phyloP scores from a whole-genome alignment of 2,113 vertebrate genomes.

The Lonchura striata region DNA sequence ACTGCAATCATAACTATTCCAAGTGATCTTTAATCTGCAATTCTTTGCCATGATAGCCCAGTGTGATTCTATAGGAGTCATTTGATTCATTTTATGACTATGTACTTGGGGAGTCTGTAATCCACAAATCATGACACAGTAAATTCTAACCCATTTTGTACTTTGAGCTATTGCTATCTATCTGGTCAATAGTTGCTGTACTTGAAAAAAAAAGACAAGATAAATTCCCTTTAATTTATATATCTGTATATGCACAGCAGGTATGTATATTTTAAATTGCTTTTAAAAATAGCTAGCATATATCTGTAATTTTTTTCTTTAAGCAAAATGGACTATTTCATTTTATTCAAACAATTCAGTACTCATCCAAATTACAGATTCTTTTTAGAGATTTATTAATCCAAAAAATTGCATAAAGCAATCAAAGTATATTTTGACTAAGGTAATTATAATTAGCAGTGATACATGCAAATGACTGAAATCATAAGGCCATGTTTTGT shows the following conservation, averaged over 20 bases:
- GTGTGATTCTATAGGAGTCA: background rate
- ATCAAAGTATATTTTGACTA: background rate
- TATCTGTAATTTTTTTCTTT: background rate
- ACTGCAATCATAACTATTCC: background rate
- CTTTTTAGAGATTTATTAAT: background rate
- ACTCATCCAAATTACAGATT: background rate
- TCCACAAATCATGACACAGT: background rate
- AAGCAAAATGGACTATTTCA: background rate
- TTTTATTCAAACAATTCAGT: background rate
- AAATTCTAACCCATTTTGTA: background rate
- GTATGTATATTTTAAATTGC: background rate
- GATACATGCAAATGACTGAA: slow-evolving; percentile 2
- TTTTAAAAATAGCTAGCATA: background rate
- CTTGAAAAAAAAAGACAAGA: background rate
- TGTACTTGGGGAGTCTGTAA: background rate
- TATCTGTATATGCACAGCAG: background rate
- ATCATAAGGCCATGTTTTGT: background rate
- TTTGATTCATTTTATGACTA: background rate
- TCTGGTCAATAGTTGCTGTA: background rate
- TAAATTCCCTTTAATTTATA: background rate
- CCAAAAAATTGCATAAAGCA: background rate
- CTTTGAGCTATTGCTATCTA: background rate
- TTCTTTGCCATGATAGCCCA: background rate
- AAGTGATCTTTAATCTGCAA: slow-evolving; percentile 5
- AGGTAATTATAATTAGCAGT: background rate